Evolutionary conservation across 2,888 invertebrate species (phyloP).

Genomic region (Aquatica leii): DNA sequence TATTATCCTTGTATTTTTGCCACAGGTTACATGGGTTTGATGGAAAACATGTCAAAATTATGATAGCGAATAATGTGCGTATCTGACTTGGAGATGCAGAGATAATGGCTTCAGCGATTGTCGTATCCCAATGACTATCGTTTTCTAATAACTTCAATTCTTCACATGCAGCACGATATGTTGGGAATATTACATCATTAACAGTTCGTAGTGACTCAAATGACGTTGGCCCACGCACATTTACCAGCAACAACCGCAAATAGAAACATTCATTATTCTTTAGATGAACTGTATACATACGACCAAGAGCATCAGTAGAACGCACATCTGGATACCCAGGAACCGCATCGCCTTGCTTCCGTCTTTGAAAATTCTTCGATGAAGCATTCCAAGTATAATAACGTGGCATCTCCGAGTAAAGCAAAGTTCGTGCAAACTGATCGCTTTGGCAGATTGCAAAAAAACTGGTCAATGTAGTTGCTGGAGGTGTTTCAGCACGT

Average conservation of each 20-base stretch:
- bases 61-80: conserved; percentile 46
- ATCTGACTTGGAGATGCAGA: too few species aligned
- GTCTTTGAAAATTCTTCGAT: conserved; percentile 49
- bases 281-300: too few species aligned
- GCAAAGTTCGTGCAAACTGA: conserved; percentile 48
- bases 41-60: conserved; percentile 44
- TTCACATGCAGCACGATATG: conserved; percentile 51
- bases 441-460: conserved; percentile 38
- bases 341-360: conserved; percentile 48
- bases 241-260: too few species aligned
- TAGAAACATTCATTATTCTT: too few species aligned
- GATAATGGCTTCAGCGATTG: conserved; percentile 42
- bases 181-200: conserved; percentile 49
- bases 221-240: too few species aligned
- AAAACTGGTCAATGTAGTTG: conserved; percentile 39
- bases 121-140: conserved; percentile 42
- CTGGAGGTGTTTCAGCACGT: conserved; percentile 32
- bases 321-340: too few species aligned
- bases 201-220: too few species aligned
- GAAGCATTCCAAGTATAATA: conserved; percentile 52
- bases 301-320: too few species aligned
- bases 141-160: conserved; percentile 41
- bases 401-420: too few species aligned
- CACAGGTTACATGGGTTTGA: too few species aligned
- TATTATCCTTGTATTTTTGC: conserved; percentile 40